Evolutionary conservation across 2,797 vertebrate genomes (phyloP).

Genomic region (Paramormyrops hopkinsi): DNA sequence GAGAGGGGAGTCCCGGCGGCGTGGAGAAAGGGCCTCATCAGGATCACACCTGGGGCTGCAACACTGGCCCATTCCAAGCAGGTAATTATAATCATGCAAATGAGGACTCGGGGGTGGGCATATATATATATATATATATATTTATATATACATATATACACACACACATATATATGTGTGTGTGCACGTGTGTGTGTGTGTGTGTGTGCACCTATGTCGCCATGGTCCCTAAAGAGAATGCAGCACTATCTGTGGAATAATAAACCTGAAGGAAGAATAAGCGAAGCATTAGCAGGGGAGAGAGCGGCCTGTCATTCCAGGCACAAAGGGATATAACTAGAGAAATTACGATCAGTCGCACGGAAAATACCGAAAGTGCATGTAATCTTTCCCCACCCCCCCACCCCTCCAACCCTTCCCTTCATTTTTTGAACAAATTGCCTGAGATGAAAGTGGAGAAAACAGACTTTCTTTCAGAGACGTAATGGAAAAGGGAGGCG

Average conservation of each 20-base stretch:
- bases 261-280: neutral
- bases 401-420: conserved; percentile 22
- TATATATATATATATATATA: too few relatives aligned
- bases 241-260: neutral
- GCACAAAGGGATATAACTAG: conserved; percentile 12
- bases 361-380: conserved; percentile 26
- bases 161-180: too few relatives aligned
- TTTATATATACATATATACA: too few relatives aligned
- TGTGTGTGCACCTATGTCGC: neutral
- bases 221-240: neutral
- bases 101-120: conserved; percentile 25
- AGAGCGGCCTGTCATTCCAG: neutral
- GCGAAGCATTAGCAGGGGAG: neutral
- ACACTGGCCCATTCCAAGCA: conserved; percentile 45
- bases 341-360: conserved; percentile 32
- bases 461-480: conserved; percentile 28
- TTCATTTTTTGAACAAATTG: conserved; percentile 33
- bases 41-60: conserved; percentile 51
- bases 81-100: conserved; percentile 66
- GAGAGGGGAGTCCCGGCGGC: conserved; percentile 17
- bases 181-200: neutral
- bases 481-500: conserved; percentile 26
- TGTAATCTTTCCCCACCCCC: conserved; percentile 39
- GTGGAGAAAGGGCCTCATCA: conserved; percentile 38
- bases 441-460: conserved; percentile 35